Conservation (phyloP, 2,888 invertebrate species). For the Pecten maximus region DNA sequence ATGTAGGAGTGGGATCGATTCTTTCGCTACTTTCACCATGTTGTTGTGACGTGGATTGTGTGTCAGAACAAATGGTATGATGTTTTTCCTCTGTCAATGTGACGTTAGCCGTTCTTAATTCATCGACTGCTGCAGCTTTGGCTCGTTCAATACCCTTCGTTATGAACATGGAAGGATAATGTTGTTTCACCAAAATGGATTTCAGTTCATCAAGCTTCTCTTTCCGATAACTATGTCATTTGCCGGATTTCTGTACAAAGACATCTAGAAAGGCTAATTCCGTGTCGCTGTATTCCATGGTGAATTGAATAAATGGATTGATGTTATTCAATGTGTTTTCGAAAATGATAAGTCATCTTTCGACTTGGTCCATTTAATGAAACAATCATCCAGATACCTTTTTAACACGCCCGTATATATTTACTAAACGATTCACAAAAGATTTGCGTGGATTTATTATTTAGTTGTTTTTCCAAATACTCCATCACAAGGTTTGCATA, state of each 20-base stretch:
- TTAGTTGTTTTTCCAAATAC: not conserved
- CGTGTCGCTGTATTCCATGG: conserved; percentile 43
- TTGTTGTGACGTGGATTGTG: not conserved
- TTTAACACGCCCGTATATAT: conserved; percentile 7
- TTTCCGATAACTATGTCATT: conserved; percentile 23
- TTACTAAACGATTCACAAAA: not conserved
- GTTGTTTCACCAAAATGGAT: conserved; percentile 27
- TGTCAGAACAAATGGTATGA: conserved; percentile 31
- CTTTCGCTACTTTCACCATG: not conserved
- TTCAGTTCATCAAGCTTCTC: not conserved
- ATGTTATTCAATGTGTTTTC: conserved; percentile 40
- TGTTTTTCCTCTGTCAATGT: conserved; percentile 31
- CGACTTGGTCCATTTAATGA: conserved; percentile 43
- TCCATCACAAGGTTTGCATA: conserved; percentile 45
- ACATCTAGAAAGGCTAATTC: conserved; percentile 50
- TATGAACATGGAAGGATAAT: conserved; percentile 41
- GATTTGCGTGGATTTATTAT: not conserved
- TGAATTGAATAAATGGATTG: conserved; percentile 47
- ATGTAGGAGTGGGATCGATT: not conserved
- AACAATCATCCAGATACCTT: conserved; percentile 50
- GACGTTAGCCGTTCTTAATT: not conserved
- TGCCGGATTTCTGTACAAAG: not conserved
- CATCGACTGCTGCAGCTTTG: not conserved
- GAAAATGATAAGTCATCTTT: conserved; percentile 35
- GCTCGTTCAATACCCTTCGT: conserved; percentile 36